Evolutionary conservation across 1,140 invertebrate species (phyloP), one percentile per base, ranked within the genome.

Genomic region (Rhyzopertha dominica): DNA sequence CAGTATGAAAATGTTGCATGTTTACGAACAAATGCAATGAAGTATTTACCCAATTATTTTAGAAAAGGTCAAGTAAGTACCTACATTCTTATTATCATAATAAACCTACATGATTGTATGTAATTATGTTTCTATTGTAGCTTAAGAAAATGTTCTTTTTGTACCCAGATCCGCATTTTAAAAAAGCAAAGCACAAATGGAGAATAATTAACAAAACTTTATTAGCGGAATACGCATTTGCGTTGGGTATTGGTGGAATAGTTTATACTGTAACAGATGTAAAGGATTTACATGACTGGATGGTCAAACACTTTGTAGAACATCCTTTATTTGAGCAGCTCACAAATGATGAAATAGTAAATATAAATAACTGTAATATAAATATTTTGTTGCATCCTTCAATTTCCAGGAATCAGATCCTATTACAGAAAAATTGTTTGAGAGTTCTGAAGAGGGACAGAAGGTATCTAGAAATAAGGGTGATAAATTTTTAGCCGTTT

Each of bases 141-240:
- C 72, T 99, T 10, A 83, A 85, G 49, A 99, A 99, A 74, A 95
- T 99, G 83, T 99, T 99, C 70, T 98, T 99, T 65, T 72, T 99
- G n/a, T 99, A 97, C 70, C 97, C 97, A 19, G 97, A 99, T 77
- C 97, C 97, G 24, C 97, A 99, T 76, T 99, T 99, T 68, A 99
- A 99, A 69, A 96, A 90, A 61, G 83, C 91, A 0, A 99, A 99
- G 74, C 93, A 98, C 63, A 99, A 99, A 72, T 99, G 96, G 96
- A 78, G 97, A 48, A 99, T 99, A 34, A 95, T 99, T 51, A 98
- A 93, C 64, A 80, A 87, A 53, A 86, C 84, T 49, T 69, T 98
- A 12, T 70, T 99, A 24, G 86, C 93, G 12, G 95, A 99, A 73
- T 99, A 99, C 78, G 95, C 95, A 0, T 99, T 95, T 74, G 81